Conservation (phyloP, 2,888 invertebrate genomes). For the Diaperis boleti region DNA sequence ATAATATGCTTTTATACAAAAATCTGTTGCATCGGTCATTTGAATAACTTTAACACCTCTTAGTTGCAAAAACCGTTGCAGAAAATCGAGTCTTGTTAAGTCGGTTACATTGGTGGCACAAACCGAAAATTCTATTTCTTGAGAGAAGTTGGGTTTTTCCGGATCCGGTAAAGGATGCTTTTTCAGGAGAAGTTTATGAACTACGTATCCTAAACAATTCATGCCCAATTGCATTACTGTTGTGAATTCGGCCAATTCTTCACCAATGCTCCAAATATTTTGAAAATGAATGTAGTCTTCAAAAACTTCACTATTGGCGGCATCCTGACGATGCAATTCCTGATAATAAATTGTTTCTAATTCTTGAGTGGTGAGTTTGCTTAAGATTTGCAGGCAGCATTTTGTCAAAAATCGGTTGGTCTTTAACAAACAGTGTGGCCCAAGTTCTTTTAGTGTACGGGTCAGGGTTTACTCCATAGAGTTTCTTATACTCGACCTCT, state of each 20-base stretch:
- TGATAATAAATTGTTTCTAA: slow-evolving; percentile 66
- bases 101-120: slow-evolving; percentile 60
- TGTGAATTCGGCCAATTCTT: slow-evolving; percentile 43
- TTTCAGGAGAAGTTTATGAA: slow-evolving; percentile 57
- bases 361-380: slow-evolving; percentile 56
- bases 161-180: slow-evolving; percentile 60
- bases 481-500: slow-evolving; percentile 67
- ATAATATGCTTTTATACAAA: slow-evolving; percentile 70
- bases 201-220: slow-evolving; percentile 61
- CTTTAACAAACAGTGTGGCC: slow-evolving; percentile 70
- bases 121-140: slow-evolving; percentile 54
- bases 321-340: slow-evolving; percentile 70
- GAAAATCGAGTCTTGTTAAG: slow-evolving; percentile 49
- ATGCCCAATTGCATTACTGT: slow-evolving; percentile 50
- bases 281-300: slow-evolving; percentile 69
- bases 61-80: slow-evolving; percentile 58
- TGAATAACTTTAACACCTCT: slow-evolving; percentile 57
- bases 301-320: slow-evolving; percentile 70
- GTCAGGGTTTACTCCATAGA: slow-evolving; percentile 65
- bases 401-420: slow-evolving; percentile 70
- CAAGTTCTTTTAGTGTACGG: slow-evolving; percentile 68
- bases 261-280: slow-evolving; percentile 69
- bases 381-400: slow-evolving; percentile 63
- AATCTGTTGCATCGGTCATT: slow-evolving; percentile 68
- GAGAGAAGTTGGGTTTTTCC: slow-evolving; percentile 55